A percentile compares a stretch with the other conserved stretches of the same genome.
Evolutionary conservation across 2,888 invertebrate species (phyloP).

Genomic region (Lasioglossum calceatum): DNA sequence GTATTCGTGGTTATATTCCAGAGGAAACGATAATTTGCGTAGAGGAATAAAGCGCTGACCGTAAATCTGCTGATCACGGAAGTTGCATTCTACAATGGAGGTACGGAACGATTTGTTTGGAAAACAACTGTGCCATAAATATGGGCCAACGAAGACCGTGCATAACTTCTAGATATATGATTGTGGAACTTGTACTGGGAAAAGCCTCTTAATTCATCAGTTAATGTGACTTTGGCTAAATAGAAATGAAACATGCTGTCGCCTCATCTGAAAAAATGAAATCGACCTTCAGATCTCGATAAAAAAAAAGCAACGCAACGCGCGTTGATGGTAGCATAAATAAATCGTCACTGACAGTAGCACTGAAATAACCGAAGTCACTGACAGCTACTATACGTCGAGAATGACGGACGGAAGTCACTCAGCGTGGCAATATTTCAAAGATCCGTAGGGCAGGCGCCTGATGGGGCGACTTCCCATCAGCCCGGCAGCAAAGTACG

Average conservation of each 20-base stretch:
- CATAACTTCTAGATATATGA: not conserved
- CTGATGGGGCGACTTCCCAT: not conserved
- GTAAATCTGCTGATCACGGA: constrained; percentile 7
- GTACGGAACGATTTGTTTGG: not conserved
- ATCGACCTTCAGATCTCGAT: not conserved
- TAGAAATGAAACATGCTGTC: not conserved
- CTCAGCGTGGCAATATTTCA: not conserved
- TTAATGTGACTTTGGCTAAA: not conserved
- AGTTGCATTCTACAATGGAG: not conserved
- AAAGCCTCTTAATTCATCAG: not conserved
- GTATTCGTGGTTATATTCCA: constrained; percentile 5
- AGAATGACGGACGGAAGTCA: not conserved
- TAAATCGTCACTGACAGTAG: not conserved
- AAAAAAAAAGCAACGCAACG: no score
- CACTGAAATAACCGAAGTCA: not conserved
- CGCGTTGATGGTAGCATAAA: no score
- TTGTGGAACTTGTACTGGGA: not conserved
- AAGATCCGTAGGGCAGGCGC: not conserved
- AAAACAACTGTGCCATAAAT: not conserved
- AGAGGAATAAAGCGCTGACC: not conserved
- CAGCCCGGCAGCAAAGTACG: not conserved
- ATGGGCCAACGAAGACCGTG: not conserved
- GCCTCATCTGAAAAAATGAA: not conserved
- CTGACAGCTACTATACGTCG: not conserved
- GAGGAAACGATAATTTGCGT: not conserved